Base-by-base conservation (phyloP, 2,797 vertebrate species). In the Linurgus olivaceus region DNA sequence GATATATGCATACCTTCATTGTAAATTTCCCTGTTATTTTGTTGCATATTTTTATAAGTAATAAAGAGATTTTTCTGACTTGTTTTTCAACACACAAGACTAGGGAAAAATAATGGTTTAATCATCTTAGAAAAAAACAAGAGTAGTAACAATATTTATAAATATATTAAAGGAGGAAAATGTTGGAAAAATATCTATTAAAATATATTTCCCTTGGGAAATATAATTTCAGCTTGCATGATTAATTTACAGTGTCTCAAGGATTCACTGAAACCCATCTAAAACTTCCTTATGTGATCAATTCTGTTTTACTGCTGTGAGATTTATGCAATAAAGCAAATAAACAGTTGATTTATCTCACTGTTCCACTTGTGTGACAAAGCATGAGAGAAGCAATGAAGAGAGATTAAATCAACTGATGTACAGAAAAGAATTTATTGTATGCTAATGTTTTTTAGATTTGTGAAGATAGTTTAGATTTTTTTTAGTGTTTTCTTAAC, bases 281-380 rank as follows among this genome's bases (percentile, higher is more conserved):
- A 90, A 90, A 95, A 87, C 24, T 79, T 86, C 71, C 94, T 95
- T 87, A 87, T 95, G 54, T 89, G 86, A 96, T 95, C 84, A 85
- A 71, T 92, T 96, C 71, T 42, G n/a, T 83, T 97, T 96, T 96
- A 93, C 55, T 93, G 77, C 45, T 76, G 6, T 90, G 63, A 94
- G 86, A 95, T 96, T 95, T 94, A 94, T 89, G 74, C 71, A 94
- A 63, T 89, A 93, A 74, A 85, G 31, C 42, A 91, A 94, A 91
- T 86, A 95, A 96, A 92, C 63, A 38, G 48, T 87, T 96, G 90
- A 94, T 96, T 95, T 89, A 89, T 95, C 59, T 92, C 61, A 67
- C 37, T 76, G 31, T 81, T 92, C 52, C n/a, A 61, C 59, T 76
- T 92, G 19, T 67, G 44, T 73, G 52, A 80, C 80, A 94, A 87